Percentiles rank a stretch among this genome's conserved stretches.
Conservation (phyloP, 2,888 invertebrate species). For the Pollenia griseotomentosa region DNA sequence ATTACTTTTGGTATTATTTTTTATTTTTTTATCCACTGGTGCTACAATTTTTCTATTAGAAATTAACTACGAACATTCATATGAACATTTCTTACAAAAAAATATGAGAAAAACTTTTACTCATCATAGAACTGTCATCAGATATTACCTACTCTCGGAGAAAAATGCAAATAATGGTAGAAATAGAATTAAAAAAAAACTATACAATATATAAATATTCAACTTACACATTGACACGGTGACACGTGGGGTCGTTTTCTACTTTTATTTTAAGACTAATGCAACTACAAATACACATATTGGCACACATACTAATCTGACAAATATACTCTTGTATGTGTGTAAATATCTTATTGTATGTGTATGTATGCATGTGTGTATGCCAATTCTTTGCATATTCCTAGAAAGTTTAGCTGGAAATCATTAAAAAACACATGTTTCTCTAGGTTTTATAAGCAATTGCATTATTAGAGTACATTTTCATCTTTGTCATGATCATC, state of each 20-base stretch:
- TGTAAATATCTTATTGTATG: background rate
- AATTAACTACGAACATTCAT: slow-evolving; percentile 20
- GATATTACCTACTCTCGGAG: slow-evolving; percentile 43
- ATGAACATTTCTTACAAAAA: slow-evolving; percentile 10
- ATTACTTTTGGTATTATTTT: background rate
- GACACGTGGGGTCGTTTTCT: slow-evolving; percentile 28
- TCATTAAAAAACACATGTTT: slow-evolving; percentile 41
- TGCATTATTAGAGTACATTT: slow-evolving; percentile 38
- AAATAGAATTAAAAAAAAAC: background rate
- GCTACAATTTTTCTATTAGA: slow-evolving; percentile 23
- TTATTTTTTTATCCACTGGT: slow-evolving; percentile 7
- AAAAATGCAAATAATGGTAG: slow-evolving; percentile 16
- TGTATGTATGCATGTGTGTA: background rate
- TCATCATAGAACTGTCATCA: slow-evolving; percentile 61
- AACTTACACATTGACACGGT: slow-evolving; percentile 49
- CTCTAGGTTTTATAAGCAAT: slow-evolving; percentile 32
- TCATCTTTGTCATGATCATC: slow-evolving; percentile 18
- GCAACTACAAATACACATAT: background rate
- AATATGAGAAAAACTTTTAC: slow-evolving; percentile 43
- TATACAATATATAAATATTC: slow-evolving; percentile 50
- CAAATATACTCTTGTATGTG: background rate
- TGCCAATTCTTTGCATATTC: background rate
- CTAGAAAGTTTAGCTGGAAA: background rate
- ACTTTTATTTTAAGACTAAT: background rate
- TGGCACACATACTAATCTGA: too few species aligned